These are phyloP conservation scores for Iguana delicatissima DNA, from an alignment of 2,797 vertebrate genomes.

Conservation along the genomic window DNA sequence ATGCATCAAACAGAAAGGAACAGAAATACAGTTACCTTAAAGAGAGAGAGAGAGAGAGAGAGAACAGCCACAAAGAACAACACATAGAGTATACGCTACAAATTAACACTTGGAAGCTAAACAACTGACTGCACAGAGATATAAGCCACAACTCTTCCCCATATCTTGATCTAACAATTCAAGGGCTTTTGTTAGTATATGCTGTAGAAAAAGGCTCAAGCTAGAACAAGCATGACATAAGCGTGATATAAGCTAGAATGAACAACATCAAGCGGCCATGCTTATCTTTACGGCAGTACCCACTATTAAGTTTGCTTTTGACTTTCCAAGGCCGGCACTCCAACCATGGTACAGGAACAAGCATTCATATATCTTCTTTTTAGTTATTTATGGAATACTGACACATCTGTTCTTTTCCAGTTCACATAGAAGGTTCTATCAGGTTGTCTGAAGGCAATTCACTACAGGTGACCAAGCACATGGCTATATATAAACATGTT, in stretches of 20 bases:
- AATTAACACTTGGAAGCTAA: neutral
- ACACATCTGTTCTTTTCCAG: neutral
- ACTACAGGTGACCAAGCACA: neutral
- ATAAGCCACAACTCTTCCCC: neutral
- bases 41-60: neutral
- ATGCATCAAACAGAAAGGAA: neutral
- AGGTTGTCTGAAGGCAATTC: neutral
- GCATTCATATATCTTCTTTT: neutral
- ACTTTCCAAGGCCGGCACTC: neutral
- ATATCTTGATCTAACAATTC: neutral
- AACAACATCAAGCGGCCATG: neutral
- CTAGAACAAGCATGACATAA: too few relatives aligned
- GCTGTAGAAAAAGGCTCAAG: neutral
- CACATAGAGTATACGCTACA: neutral
- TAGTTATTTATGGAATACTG: neutral
- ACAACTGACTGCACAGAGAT: neutral
- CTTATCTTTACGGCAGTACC: neutral
- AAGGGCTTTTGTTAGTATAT: neutral
- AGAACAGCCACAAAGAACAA: neutral
- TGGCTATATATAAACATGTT: neutral
- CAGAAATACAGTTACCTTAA: neutral
- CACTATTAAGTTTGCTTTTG: neutral
- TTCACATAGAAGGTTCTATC: neutral
- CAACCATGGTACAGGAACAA: neutral
- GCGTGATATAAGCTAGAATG: neutral